phyloP scores from a whole-genome alignment of 2,797 vertebrate genomes.

The Leptatherina wallacei region DNA sequence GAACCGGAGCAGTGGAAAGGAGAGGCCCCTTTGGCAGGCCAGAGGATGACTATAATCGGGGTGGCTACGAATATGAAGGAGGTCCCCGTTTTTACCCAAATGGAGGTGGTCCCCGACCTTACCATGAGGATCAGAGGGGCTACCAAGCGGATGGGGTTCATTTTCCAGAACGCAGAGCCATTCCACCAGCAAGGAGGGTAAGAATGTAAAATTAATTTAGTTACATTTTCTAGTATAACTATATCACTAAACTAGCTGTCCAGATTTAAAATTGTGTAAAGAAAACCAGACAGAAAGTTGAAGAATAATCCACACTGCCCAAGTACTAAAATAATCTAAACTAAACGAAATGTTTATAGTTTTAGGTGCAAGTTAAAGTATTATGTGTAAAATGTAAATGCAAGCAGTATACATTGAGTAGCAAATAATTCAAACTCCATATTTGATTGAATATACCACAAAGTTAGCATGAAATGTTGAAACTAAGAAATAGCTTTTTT shows the following conservation, averaged over 20 bases:
- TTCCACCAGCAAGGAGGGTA: conserved; percentile 79
- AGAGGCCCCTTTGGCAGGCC: conserved; percentile 76
- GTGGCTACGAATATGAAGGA: conserved; percentile 79
- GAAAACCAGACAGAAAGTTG: no score
- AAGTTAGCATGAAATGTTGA: no score
- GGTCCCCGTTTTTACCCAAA: conserved; percentile 82
- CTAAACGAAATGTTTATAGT: not conserved
- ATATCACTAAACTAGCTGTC: not conserved
- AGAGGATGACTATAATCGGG: conserved; percentile 79
- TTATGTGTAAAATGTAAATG: no score
- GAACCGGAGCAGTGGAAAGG: conserved; percentile 70
- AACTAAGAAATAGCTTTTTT: not conserved
- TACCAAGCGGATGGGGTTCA: conserved; percentile 76
- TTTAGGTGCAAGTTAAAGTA: not conserved
- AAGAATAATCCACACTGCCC: no score
- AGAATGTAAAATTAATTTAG: conserved; percentile 3
- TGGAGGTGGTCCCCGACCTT: conserved; percentile 79
- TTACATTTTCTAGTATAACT: not conserved
- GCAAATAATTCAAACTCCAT: not conserved
- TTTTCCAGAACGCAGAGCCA: conserved; percentile 78
- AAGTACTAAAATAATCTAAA: no score
- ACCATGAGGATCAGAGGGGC: conserved; percentile 81
- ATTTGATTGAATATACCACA: no score
- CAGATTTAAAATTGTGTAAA: not conserved
- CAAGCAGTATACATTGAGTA: not conserved